Evolutionary conservation across 2,797 vertebrate species (phyloP), one percentile per base, ranked within the genome.

Genomic region (Parotocinclus haroldoi): DNA sequence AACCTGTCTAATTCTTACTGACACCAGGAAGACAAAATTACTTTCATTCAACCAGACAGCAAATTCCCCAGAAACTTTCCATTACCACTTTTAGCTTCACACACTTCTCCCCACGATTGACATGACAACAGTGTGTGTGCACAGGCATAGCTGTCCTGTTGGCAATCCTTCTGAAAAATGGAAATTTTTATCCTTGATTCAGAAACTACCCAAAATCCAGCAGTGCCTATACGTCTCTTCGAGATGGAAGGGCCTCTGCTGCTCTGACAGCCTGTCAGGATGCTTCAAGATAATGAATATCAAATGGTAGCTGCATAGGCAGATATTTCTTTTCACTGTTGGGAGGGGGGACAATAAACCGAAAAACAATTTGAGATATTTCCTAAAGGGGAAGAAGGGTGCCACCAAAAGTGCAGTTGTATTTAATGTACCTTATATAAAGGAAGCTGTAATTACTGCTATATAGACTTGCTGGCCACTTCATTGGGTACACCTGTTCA

Each of bases 251-350:
- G 63, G 48, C 57, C 36, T 66, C 48, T 64, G 58, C 8, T 73
- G 73, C 39, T 54, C 76, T 86, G 81, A 83, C 84, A 82, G 82
- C 84, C 81, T 85, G 85, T 88, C 83, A 79, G 71, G 79, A 73
- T 66, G 77, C 79, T 84, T 78, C 82, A 76, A 79, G 76, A 74
- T 83, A 82, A 87, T 84, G 81, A 76, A 83, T 84, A 85, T 87
- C 83, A 85, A 73, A 75, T 46, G 58, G 50, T 61, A 58, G 63
- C 46, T 68, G 69, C 27, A 27, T 27, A 5, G 27, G 27, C 27
- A 27, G 27, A 27, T 84, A 80, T 80, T 55, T 72, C 38, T 45
- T 36, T 79, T 80, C 79, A 78, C 76, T 82, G 78, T 77, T 66
- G 56, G 68, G 49, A 69, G 65, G 40, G 55, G 27, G 27, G 27